Base-by-base conservation (phyloP, 2,113 vertebrate species). In the Lethenteron camtschaticum region DNA sequence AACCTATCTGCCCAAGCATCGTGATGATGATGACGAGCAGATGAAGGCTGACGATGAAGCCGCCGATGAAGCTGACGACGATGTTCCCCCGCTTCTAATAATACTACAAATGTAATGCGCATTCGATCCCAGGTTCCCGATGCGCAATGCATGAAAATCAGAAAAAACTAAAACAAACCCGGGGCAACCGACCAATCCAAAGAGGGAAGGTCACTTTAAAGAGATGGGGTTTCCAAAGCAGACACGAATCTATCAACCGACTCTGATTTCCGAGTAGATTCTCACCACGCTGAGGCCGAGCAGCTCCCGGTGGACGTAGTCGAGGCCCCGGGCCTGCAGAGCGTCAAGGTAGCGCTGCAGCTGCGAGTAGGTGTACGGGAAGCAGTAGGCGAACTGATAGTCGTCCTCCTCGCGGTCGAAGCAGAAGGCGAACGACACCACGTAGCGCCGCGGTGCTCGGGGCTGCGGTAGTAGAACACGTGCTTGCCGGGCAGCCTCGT, bases 371-470 rank as follows among this genome's bases (percentile, higher is more conserved):
- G 91, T 97, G 77, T 96, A 97, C 1, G 91, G 94, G 75, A 89
- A 97, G 82, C 91, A 97, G 80, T 97, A 97, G 68, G 94, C 87
- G 76, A 97, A 96, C 70, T 96, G 94, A 63, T 91, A 97, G 1
- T 83, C 78, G 74, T 96, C 94, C 14, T 92, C 86, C 75, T 96
- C 90, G 5, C 83, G 83, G 79, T 97, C 94, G 55, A 97, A 97
- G 79, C 94, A 97, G 76, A 97, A 97, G 70, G 91, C 90, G 73
- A 95, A 97, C 69, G 91, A 96, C 94, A 97, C 95, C 73, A 97
- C 91, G 41, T 97, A 97, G 81, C 92, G 95, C 76, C 88, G 70
- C 87, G 84, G 76, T 97, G 94, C 78, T 95, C 90, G 0, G 90
- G 91, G 69, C 89, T 96, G 72, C 90, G 88, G 75, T 97, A 97